Conservation (phyloP, 1,140 invertebrate species). For the Drosophila ananassae region DNA sequence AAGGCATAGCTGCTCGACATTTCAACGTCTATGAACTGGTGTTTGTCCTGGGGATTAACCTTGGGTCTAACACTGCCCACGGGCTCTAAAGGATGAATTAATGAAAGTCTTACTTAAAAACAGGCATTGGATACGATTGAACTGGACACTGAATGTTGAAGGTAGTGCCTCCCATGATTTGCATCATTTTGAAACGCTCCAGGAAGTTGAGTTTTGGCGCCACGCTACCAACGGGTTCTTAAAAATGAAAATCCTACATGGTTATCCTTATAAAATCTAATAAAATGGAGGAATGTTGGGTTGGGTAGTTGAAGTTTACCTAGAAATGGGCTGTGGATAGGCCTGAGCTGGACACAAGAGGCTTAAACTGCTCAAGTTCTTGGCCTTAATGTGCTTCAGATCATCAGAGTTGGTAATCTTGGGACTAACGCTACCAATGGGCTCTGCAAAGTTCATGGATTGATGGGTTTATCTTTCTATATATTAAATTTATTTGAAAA, state of each 20-base stretch:
- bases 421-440: slow-evolving; percentile 85
- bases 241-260: not conserved
- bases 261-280: not conserved
- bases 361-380: slow-evolving; percentile 81
- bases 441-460: slow-evolving; percentile 67
- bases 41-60: slow-evolving; percentile 85
- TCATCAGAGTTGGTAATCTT: slow-evolving; percentile 86
- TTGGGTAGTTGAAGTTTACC: slow-evolving; percentile 77
- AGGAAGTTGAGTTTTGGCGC: slow-evolving; percentile 85
- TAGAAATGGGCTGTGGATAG: slow-evolving; percentile 87
- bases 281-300: slow-evolving; percentile 40
- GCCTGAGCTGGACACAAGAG: slow-evolving; percentile 90
- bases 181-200: slow-evolving; percentile 82
- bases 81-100: slow-evolving; percentile 86
- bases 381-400: slow-evolving; percentile 78
- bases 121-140: slow-evolving; percentile 89
- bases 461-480: not conserved
- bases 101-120: slow-evolving; percentile 85
- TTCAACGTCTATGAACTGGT: slow-evolving; percentile 86
- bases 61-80: slow-evolving; percentile 90
- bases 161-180: slow-evolving; percentile 70
- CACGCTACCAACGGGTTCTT: slow-evolving; percentile 84
- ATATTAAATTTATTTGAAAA: not conserved
- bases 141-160: slow-evolving; percentile 88
- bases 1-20: slow-evolving; percentile 87